Conservation (phyloP, 2,797 vertebrate species). For the Alectoris magna region DNA sequence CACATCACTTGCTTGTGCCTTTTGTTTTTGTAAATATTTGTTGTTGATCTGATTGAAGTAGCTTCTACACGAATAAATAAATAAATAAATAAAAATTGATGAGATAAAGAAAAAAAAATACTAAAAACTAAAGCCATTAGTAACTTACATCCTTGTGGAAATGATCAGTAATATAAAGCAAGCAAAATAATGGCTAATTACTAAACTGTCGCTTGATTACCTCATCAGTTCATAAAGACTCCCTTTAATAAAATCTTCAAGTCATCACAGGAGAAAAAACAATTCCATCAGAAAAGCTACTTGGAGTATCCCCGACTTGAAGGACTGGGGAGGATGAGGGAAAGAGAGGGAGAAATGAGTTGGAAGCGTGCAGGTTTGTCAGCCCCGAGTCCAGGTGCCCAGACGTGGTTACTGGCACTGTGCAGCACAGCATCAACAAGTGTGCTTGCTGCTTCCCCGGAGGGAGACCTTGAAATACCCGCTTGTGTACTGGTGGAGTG, state of each 20-base stretch:
- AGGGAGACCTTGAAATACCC: slow-evolving; percentile 6
- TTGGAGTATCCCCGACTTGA: not conserved
- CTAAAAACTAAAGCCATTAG: not conserved
- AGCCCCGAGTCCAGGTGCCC: not conserved
- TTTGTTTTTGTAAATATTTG: not conserved
- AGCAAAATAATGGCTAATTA: not conserved
- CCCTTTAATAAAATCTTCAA: not conserved
- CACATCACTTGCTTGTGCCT: not conserved
- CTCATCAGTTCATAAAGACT: not conserved
- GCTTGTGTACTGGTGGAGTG: not conserved
- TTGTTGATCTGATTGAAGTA: not conserved
- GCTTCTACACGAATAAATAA: not conserved
- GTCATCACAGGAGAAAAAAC: not conserved
- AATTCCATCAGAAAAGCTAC: rapidly evolving
- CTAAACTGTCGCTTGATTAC: not conserved
- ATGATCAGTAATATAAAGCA: not conserved
- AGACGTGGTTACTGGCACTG: not conserved
- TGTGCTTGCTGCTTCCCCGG: not conserved
- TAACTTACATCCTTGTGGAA: not conserved
- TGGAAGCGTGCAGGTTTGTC: not conserved
- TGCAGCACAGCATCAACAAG: not conserved
- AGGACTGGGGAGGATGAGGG: not conserved
- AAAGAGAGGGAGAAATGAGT: not conserved
- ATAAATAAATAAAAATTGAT: not conserved
- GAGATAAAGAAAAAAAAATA: not conserved